Base-by-base conservation (phyloP, 2,797 vertebrate species). In the Gymnopithys bicolor region DNA sequence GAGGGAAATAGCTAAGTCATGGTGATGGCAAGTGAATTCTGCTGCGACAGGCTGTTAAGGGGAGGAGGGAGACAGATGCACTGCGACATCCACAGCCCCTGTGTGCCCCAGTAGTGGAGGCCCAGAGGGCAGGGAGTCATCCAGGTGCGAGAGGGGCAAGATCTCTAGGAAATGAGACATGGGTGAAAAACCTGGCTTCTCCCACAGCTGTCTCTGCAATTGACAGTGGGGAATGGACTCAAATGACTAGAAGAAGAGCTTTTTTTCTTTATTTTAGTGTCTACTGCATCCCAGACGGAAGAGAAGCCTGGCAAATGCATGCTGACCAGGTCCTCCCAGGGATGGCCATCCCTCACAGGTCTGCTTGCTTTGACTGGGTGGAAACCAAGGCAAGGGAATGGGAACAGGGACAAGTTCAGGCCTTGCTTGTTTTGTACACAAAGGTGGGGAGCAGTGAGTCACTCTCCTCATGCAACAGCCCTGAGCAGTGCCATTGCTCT, bases 381-480 rank as follows among this genome's bases (percentile, higher is more conserved):
- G 74, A 91, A 93, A 90, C 49, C 19, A 58, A 92, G 39, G 22
- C 35, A 33, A 70, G 45, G 24, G 27, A 13, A 16, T 43, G 48
- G 56, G 59, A 91, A 71, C 45, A 49, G 71, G 62, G 80, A 87
- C 89, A 95, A 91, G 87, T 25, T 74, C 74, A 68, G 90, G n/a
- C 76, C 37, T 81, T 85, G 60, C 56, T 68, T 85, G 58, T 60
- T 89, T 52, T 63, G 73, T 59, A 30, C 5, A 4, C 0, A 11
- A 43, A 81, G 81, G 78, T 2, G 1, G 22, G 62, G 87, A 96
- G 49, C 7, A 0, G 25, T 95, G 93, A 97, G 53, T 96, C 93
- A 97, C 33, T 24, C 45, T 85, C 55, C 71, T 49, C 59, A 32
- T 2, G 18, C 22, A 93, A 58, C 76, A 81, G 59, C 62, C 90